Conservation (phyloP, 1,140 invertebrate species). For the Solenopsis fugax region DNA sequence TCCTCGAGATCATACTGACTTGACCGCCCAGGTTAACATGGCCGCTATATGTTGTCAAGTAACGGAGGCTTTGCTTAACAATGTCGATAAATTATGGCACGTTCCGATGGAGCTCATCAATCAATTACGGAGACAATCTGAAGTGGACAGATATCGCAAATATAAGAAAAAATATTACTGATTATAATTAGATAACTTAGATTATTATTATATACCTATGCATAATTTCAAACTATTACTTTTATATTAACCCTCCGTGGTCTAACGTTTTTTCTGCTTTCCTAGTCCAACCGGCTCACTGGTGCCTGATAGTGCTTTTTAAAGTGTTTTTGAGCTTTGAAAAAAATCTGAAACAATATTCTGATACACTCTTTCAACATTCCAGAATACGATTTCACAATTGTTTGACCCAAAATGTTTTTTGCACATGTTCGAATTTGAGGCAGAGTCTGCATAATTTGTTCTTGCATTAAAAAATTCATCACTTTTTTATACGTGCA, state of each 20-base stretch:
- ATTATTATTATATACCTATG: neutral
- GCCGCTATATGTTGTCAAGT: conserved; percentile 94
- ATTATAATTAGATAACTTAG: conserved; percentile 19
- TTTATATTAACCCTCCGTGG: neutral
- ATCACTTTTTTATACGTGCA: no score
- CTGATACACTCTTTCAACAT: no score
- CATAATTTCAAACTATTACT: neutral
- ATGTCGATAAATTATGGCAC: conserved; percentile 91
- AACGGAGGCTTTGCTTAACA: conserved; percentile 92
- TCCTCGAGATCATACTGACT: conserved; percentile 86
- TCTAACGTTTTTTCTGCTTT: no score
- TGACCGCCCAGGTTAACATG: conserved; percentile 92
- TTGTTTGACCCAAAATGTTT: no score
- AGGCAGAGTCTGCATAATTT: no score
- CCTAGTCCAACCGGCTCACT: no score
- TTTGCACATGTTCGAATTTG: no score
- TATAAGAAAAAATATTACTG: conserved; percentile 83
- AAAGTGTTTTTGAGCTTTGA: no score
- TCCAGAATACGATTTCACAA: no score
- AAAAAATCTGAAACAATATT: no score
- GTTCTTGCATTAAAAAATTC: no score
- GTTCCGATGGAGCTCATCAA: conserved; percentile 91
- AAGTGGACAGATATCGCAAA: conserved; percentile 86
- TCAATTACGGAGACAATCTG: conserved; percentile 89
- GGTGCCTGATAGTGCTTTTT: no score